Conservation (phyloP, 2,113 vertebrate species). For the Tylochromis polylepis region DNA sequence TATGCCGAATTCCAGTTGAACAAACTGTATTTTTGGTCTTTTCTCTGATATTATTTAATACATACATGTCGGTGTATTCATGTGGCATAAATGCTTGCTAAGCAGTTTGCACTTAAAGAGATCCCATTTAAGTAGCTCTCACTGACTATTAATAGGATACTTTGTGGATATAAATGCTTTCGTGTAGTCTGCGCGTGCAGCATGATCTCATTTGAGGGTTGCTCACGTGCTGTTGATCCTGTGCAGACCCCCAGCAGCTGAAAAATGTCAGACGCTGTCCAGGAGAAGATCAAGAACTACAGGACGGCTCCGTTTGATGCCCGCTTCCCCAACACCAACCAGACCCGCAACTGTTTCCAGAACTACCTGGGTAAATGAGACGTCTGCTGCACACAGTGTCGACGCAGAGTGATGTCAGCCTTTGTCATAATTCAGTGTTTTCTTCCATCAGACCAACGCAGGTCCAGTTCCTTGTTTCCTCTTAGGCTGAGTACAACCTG, state of each 20-base stretch:
- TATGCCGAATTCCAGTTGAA: not conserved
- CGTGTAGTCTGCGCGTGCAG: accelerated
- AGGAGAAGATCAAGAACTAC: conserved; percentile 70
- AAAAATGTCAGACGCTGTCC: conserved; percentile 51
- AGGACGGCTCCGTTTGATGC: conserved; percentile 74
- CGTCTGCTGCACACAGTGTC: not conserved
- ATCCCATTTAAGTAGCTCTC: not conserved
- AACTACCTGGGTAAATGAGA: conserved; percentile 71
- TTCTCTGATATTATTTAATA: accelerated
- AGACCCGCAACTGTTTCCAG: conserved; percentile 77
- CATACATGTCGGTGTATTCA: accelerated
- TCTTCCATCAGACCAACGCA: not conserved
- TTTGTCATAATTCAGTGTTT: not conserved
- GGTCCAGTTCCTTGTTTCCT: not conserved
- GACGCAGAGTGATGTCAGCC: not conserved
- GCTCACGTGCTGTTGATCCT: not conserved
- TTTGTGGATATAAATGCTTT: not conserved
- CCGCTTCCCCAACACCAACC: conserved; percentile 76
- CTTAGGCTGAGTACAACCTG: not conserved
- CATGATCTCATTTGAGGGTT: accelerated
- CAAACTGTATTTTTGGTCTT: not conserved
- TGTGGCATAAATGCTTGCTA: not conserved
- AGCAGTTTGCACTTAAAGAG: not conserved
- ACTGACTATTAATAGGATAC: not conserved
- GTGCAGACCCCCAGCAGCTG: not conserved